Percentiles rank a stretch among this genome's conserved stretches.
These are phyloP conservation scores for Tipula lateralis DNA, from an alignment of 2,888 invertebrate genomes.

Conservation along the genomic window DNA sequence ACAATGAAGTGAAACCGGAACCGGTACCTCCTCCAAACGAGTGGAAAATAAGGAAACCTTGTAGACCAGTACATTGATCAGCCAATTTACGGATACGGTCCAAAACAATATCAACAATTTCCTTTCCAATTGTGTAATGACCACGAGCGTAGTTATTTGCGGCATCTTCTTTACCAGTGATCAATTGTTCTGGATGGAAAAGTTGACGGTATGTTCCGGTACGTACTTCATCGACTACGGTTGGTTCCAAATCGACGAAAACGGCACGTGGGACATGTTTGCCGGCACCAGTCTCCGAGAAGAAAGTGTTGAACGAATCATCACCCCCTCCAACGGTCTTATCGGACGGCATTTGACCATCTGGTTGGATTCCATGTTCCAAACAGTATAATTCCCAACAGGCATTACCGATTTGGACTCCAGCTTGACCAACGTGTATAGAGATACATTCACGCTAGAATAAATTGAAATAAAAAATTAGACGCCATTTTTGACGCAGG, in stretches of 20 bases:
- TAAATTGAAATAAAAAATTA: too few relatives aligned
- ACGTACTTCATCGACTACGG: constrained; percentile 91
- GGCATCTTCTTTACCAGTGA: constrained; percentile 95
- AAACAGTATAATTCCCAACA: too few relatives aligned
- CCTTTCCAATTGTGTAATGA: constrained; percentile 95
- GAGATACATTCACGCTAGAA: too few relatives aligned
- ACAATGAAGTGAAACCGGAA: too few relatives aligned
- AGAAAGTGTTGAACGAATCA: constrained; percentile 92
- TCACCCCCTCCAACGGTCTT: constrained; percentile 87
- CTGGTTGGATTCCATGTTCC: too few relatives aligned
- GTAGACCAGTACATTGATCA: constrained; percentile 88
- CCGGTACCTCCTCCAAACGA: too few relatives aligned
- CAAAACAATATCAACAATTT: constrained; percentile 84
- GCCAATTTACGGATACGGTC: constrained; percentile 82
- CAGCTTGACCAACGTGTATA: too few relatives aligned
- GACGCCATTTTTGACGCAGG: too few relatives aligned
- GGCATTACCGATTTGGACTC: too few relatives aligned
- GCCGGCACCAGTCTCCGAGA: constrained; percentile 90
- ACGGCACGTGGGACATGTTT: too few relatives aligned
- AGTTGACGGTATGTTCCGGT: too few relatives aligned
- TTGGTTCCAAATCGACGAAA: constrained; percentile 94
- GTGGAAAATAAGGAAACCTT: constrained; percentile 94
- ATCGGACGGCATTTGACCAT: too few relatives aligned
- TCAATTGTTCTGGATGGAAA: constrained; percentile 96
- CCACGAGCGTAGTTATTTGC: constrained; percentile 98